Evolutionary conservation across 2,888 invertebrate species (phyloP).

Genomic region (Pterostichus niger): DNA sequence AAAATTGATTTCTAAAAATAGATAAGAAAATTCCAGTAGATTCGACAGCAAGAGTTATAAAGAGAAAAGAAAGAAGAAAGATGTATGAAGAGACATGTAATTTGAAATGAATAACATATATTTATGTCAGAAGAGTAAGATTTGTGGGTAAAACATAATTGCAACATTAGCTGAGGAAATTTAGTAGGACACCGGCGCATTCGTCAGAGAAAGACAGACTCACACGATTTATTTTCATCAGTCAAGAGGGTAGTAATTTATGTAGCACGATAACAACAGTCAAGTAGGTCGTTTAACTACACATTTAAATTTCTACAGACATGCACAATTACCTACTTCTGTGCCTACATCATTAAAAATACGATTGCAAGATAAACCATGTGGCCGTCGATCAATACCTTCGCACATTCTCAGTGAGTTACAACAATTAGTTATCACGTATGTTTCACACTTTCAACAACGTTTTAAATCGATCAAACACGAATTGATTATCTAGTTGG

Average conservation of each 20-base stretch:
- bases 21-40: constrained; percentile 30
- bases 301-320: constrained; percentile 55
- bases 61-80: constrained; percentile 4
- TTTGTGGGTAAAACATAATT: constrained; percentile 1
- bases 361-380: constrained; percentile 59
- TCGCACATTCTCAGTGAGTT: constrained; percentile 63
- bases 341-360: constrained; percentile 53
- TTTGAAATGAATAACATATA: constrained; percentile 27
- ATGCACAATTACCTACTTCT: constrained; percentile 58
- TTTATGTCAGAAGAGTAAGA: constrained; percentile 8
- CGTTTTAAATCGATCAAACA: constrained; percentile 64
- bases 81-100: neutral
- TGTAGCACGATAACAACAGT: constrained; percentile 11
- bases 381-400: constrained; percentile 62
- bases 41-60: neutral
- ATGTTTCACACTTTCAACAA: constrained; percentile 51
- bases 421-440: constrained; percentile 45
- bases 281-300: constrained; percentile 57
- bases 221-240: constrained; percentile 7
- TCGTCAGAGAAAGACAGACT: neutral
- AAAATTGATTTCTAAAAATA: constrained; percentile 11
- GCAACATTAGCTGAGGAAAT: constrained; percentile 8
- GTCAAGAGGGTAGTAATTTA: constrained; percentile 5
- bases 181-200: constrained; percentile 1
- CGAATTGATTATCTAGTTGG: constrained; percentile 36